phyloP scores from a whole-genome alignment of 2,888 invertebrate species.

The Campopleginae sp. region DNA sequence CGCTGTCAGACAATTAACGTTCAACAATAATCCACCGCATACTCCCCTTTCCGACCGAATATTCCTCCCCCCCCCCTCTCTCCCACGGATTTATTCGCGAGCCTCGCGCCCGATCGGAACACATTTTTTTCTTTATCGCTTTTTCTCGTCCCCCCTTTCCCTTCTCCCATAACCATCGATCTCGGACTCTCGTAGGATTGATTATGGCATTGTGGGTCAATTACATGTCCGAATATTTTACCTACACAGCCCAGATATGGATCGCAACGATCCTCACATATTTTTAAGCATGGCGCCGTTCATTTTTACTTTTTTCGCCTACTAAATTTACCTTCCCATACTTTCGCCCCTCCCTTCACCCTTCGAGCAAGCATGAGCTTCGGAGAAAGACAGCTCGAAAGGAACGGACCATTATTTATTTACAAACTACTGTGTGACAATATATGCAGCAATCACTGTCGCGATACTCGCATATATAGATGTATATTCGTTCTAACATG shows the following conservation, averaged over 20 bases:
- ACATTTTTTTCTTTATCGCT: neutral
- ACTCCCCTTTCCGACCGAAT: slow-evolving; percentile 15
- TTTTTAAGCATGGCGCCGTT: slow-evolving; percentile 51
- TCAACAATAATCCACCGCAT: slow-evolving; percentile 59
- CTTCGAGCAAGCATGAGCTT: neutral
- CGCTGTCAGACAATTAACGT: slow-evolving; percentile 66
- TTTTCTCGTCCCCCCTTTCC: slow-evolving; percentile 27
- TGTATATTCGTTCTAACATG: neutral
- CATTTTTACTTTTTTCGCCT: slow-evolving; percentile 33
- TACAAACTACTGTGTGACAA: slow-evolving; percentile 22
- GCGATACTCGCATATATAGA: slow-evolving; percentile 1
- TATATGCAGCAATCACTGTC: slow-evolving; percentile 31
- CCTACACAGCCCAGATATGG: slow-evolving; percentile 47
- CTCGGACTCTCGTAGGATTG: slow-evolving; percentile 52
- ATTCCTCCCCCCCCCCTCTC: neutral
- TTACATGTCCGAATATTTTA: slow-evolving; percentile 59
- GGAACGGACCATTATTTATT: slow-evolving; percentile 39
- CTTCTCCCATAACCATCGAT: slow-evolving; percentile 50
- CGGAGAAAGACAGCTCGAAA: neutral
- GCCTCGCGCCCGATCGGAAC: slow-evolving; percentile 32
- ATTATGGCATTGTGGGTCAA: slow-evolving; percentile 67
- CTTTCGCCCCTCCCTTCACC: neutral
- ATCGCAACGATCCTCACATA: slow-evolving; percentile 44
- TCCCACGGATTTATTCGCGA: slow-evolving; percentile 21
- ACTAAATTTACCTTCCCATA: neutral